Evolutionary conservation across 2,797 vertebrate species (phyloP), one percentile per base, ranked within the genome.

Genomic region (Otus scops): DNA sequence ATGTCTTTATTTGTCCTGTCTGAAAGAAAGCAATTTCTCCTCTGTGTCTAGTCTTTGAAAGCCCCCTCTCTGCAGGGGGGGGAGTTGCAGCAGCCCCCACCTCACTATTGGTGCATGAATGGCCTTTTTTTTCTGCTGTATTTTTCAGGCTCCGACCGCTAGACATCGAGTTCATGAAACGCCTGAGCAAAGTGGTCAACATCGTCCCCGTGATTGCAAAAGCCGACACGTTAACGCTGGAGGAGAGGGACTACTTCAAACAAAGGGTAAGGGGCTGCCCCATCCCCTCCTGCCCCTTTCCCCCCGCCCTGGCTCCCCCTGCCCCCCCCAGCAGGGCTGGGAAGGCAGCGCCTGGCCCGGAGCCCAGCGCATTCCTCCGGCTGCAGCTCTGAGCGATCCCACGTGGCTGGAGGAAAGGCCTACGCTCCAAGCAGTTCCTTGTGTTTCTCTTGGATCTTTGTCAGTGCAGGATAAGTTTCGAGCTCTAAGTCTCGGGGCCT

Each of bases 91-190:
- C 85, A 75, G 45, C 61, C 32, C 77, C 27, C 4, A 2, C 38
- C 48, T 57, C 7, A 1, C 34, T 12, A 5, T 3, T 19, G 1
- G 50, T 7, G 28, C 5, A 3, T 9, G 5, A 82, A 69, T 38
- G 73, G 56, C 73, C 11, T 45, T 76, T 61, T 75, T 36, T 75
- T 38, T 13, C 64, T 75, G 48, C 54, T 61, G 41, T 39, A 8
- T 9, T 92, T 87, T 89, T 14, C 96, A 99, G 99, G 87, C 98
- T 99, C 61, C 97, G 99, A 91, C 99, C 99, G 19, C 94, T 99
- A 84, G 99, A 99, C 97, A 99, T 99, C 36, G 99, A 99, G 97
- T 99, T 99, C 97, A 99, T 99, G 99, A 98, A 98, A 73, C 99
- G 99, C 63, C 98, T 99, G 76, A 99, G 99, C 96, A 99, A 99